These are phyloP conservation scores for Mormyrus hasselquistii DNA, from an alignment of 2,797 vertebrate genomes.

Conservation along the genomic window DNA sequence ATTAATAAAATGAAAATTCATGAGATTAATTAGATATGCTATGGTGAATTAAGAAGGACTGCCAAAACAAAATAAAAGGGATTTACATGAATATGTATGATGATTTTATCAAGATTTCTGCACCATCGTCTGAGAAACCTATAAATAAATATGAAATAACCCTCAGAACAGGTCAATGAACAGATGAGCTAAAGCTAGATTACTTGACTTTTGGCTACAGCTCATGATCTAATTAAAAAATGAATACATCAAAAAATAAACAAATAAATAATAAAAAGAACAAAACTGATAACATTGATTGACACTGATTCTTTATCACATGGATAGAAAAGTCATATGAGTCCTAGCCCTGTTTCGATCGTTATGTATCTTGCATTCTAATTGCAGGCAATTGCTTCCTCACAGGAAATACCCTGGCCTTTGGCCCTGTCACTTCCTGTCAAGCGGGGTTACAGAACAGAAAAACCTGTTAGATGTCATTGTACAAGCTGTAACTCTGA, in stretches of 20 bases:
- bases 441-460: not conserved
- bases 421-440: not conserved
- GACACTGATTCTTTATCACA: not conserved
- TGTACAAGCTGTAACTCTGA: not conserved
- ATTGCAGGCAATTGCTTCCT: not conserved
- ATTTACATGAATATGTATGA: not conserved
- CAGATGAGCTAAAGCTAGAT: not conserved
- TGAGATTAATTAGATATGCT: constrained; percentile 6
- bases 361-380: not conserved
- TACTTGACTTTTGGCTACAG: not conserved
- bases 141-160: not conserved
- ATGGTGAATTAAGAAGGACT: not conserved
- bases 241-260: not conserved
- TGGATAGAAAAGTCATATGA: not conserved
- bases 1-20: not conserved
- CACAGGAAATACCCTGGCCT: not conserved
- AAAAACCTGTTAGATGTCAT: not conserved
- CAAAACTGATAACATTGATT: not conserved
- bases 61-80: not conserved
- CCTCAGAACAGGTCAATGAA: not conserved
- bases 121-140: not conserved
- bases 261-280: not conserved
- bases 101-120: not conserved
- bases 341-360: not conserved
- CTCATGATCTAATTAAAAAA: not conserved